Evolutionary conservation across 2,113 vertebrate species (phyloP), one percentile per base, ranked within the genome.

Genomic region (Planiliza haematocheilus): DNA sequence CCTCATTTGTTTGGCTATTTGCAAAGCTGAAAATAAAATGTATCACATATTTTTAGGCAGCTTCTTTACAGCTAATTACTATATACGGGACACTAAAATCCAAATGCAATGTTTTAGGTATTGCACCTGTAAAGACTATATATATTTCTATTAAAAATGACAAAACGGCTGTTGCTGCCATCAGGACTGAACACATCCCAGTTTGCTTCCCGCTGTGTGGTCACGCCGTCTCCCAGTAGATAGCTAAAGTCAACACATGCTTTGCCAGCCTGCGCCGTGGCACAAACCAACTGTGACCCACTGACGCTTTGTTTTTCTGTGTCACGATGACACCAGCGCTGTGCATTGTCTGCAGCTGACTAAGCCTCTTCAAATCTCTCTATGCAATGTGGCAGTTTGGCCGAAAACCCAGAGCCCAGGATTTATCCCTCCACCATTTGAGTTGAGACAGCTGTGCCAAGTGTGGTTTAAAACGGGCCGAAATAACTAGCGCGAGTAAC

Each of bases 261-360:
- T 74, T 73, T 59, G 53, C 70, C 86, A 73, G 83, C 60, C 57
- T 73, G 73, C 59, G 30, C 62, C 16, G 10, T 8, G 43, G 74
- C 71, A 70, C 77, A 74, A 67, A 78, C 64, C 84, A 74, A 55
- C 20, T 57, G 60, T 89, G 88, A 89, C 87, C 87, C 79, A 83
- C 66, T 87, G 71, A 78, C 24, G 56, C 82, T 87, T 91, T 88
- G 80, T 86, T 74, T 86, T 79, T 86, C 67, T 79, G 79, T 90
- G 86, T 86, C 83, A 86, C 37, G 79, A 88, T 83, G 81, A n/a
- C n/a, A n/a, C 61, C 58, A 85, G 81, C n/a, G 74, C 75, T 74
- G 67, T 64, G 77, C 77, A 90, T 92, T 92, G 90, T 91, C 59
- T 81, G 59, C 74, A 57, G 64, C 83, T 77, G 69, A 82, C 87